Base-by-base conservation (phyloP, 1,140 invertebrate species). In the Rhopalosiphum padi region DNA sequence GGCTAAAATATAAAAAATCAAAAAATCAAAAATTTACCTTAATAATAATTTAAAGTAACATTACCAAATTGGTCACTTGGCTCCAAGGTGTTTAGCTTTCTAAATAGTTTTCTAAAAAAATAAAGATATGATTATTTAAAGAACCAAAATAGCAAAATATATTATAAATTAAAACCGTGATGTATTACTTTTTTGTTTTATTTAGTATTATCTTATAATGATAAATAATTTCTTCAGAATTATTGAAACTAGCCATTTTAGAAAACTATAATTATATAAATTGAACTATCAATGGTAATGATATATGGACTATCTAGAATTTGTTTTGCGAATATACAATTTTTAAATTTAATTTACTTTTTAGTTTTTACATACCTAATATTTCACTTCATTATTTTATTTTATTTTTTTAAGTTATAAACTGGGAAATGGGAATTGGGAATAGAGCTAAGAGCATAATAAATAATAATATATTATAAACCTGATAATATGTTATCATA, bases 151-250 rank as follows among this genome's bases (percentile, higher is more conserved):
- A 3, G 8, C 4, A 30, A 46, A 87, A 48, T 30, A 41, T 86
- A 46, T 37, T 60, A 60, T 85, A 83, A 91, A 46, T 82, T 18
- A 91, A 82, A 91, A 82, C 11, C 22, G 1, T 83, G 25, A 15
- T 35, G 9, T 92, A n/a, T 93, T 85, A 93, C 91, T 93, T 93
- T 86, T 93, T 93, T 85, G 91, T 93, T 93, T 93, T 93, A 86
- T 93, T 93, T 43, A 93, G 35, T 85, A 93, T 93, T 22, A 85
- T 86, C 23, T 93, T 93, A 51, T 93, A 93, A 83, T 93, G 82
- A 11, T 77, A 37, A 86, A 93, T 93, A 18, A 93, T 85, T 55
- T 93, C 91, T 93, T 93, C 91, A 9, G 91, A 82, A n/a, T 93
- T 93, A 86, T 53, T 93, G 15, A 86, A 53, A 43, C 25, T 55